phyloP scores from a whole-genome alignment of 1,140 invertebrate genomes.

The Tetragnatha versicolor region DNA sequence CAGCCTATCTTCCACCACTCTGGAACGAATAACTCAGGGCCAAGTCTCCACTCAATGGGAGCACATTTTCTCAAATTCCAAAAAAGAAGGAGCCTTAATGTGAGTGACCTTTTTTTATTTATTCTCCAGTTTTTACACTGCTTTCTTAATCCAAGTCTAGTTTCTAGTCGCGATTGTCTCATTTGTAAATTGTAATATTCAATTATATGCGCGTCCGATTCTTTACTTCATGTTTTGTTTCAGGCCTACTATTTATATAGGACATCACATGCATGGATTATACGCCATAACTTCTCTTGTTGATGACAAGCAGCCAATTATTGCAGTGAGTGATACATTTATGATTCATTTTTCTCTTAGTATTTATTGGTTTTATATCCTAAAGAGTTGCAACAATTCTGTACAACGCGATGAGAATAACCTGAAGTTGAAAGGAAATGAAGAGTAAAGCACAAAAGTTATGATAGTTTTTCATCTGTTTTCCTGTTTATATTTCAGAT shows the following conservation, averaged over 20 bases:
- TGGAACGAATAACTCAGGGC: conserved; percentile 71
- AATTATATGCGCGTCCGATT: too few species aligned
- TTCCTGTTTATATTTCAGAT: conserved; percentile 14
- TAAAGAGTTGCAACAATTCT: too few species aligned
- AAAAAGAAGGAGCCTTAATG: conserved; percentile 78
- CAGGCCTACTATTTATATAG: conserved; percentile 92
- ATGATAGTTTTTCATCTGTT: too few species aligned
- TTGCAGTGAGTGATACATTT: conserved; percentile 64
- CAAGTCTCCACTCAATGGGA: conserved; percentile 35
- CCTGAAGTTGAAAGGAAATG: too few species aligned
- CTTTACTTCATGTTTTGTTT: too few species aligned
- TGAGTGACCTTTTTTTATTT: conserved; percentile 66
- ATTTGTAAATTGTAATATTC: too few species aligned
- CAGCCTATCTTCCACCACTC: conserved; percentile 79
- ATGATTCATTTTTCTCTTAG: too few species aligned
- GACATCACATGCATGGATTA: conserved; percentile 83
- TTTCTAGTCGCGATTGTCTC: too few species aligned
- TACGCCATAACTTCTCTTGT: conserved; percentile 92
- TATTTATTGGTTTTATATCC: not conserved
- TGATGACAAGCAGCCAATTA: conserved; percentile 74
- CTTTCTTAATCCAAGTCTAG: too few species aligned
- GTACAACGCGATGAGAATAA: too few species aligned
- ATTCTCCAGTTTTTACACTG: not conserved
- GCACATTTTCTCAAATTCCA: conserved; percentile 25
- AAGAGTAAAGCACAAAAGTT: too few species aligned